Evolutionary conservation across 2,113 vertebrate genomes (phyloP), one percentile per base, ranked within the genome.

Genomic region (Drymodes brunneopygia): DNA sequence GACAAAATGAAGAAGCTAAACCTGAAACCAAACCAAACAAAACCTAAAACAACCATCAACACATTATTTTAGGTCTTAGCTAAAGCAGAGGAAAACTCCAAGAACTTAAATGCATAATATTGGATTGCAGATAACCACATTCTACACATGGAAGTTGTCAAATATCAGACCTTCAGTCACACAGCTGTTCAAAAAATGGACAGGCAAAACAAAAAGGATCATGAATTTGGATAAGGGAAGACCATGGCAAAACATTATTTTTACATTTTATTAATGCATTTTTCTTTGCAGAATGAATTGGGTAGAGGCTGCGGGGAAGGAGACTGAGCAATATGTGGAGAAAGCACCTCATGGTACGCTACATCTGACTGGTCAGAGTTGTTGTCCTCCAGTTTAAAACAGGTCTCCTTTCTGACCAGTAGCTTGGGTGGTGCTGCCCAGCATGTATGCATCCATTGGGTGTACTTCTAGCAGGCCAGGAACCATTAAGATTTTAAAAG

Each of bases 401-500:
- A 36, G 4, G 5, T n/a, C 13, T 64, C 8, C 15, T 73, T 69
- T 38, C 82, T 73, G 36, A 42, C 5, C 17, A 40, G 11, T 36
- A 45, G 25, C 29, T 56, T 10, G 4, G 5, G 28, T 51, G 11
- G 5, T 5, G 4, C 3, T 27, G 6, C 22, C 48, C 31, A 77
- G 21, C 7, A 33, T 18, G 4, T 24, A 12, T 11, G 2, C 11
- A 45, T 20, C 7, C 2, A 10, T 7, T 9, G 5, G 7, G 54
- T 81, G 23, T 38, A 36, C 7, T 6, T 56, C 29, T 65, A 85
- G 17, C 27, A 78, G n/a, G 12, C 2, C 31, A 42, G 13, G 7
- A 12, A 31, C 5, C 11, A 65, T 6, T 11, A 36, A 38, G 15
- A 45, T 70, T 79, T 78, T 51, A 36, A 70, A 90, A 65, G 15